phyloP scores from a whole-genome alignment of 2,888 invertebrate species.

The Dromius quadrimaculatus region DNA sequence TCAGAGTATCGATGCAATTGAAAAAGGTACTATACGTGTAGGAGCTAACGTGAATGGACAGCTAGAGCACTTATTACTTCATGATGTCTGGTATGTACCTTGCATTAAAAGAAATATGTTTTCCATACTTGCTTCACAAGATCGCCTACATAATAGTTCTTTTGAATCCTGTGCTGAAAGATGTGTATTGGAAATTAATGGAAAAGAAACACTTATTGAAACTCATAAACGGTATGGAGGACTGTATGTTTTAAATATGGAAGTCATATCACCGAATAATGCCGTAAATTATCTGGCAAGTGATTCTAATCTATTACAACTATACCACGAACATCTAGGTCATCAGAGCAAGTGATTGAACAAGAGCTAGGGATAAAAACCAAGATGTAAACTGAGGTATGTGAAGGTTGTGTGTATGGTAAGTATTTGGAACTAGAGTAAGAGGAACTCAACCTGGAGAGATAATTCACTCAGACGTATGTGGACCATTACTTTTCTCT shows the following conservation, averaged over 20 bases:
- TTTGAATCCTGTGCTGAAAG: conserved; percentile 10
- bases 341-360: conserved; percentile 19
- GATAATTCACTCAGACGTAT: conserved; percentile 57
- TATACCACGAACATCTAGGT: conserved; percentile 31
- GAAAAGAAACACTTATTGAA: background rate
- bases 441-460: conserved; percentile 54
- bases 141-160: background rate
- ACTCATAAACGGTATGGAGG: background rate
- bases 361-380: conserved; percentile 2
- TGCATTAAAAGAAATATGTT: conserved; percentile 42
- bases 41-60: conserved; percentile 4
- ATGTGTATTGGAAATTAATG: background rate
- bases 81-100: conserved; percentile 40
- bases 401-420: conserved; percentile 36
- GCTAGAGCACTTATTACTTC: background rate
- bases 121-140: conserved; percentile 39
- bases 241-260: background rate
- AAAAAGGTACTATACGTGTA: background rate
- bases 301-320: conserved; percentile 2
- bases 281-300: background rate
- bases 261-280: background rate
- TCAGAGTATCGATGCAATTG: conserved; percentile 10
- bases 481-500: conserved; percentile 55
- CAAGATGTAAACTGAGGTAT: conserved; percentile 9
- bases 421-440: conserved; percentile 55